These are phyloP conservation scores for Anolis sagrei DNA, from an alignment of 2,113 vertebrate species.

Conservation along the genomic window DNA sequence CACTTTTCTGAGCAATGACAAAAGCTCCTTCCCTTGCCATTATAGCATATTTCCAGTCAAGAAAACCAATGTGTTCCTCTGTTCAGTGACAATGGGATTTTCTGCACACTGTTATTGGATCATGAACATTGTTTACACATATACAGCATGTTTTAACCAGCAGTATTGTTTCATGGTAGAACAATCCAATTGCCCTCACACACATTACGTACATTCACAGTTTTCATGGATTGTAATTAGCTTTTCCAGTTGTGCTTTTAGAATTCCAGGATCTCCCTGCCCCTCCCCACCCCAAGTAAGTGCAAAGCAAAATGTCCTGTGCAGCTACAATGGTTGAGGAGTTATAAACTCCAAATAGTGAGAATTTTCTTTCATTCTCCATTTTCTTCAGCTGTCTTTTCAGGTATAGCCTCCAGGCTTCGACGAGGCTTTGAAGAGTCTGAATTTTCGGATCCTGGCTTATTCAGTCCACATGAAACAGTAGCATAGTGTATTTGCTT, in stretches of 20 bases:
- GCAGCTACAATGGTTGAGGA: constrained; percentile 75
- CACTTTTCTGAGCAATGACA: constrained; percentile 36
- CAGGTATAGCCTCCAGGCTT: constrained; percentile 89
- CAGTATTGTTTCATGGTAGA: constrained; percentile 70
- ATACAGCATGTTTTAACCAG: constrained; percentile 72
- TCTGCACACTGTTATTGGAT: constrained; percentile 65
- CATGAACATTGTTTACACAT: constrained; percentile 65
- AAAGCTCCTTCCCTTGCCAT: constrained; percentile 32
- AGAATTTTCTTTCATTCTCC: constrained; percentile 77
- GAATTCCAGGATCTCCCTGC: constrained; percentile 69
- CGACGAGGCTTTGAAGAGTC: constrained; percentile 76
- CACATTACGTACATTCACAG: constrained; percentile 88
- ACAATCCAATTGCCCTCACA: constrained; percentile 76
- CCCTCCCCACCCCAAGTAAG: constrained; percentile 59
- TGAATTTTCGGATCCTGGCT: constrained; percentile 78
- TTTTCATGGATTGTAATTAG: constrained; percentile 78
- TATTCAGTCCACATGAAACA: constrained; percentile 89
- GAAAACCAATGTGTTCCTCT: constrained; percentile 52
- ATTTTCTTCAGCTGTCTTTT: constrained; percentile 84
- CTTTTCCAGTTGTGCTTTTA: constrained; percentile 91
- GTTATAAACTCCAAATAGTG: constrained; percentile 67
- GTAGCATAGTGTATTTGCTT: constrained; percentile 96
- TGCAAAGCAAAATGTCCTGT: constrained; percentile 77
- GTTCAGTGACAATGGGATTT: constrained; percentile 53
- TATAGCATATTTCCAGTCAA: constrained; percentile 42